Conservation (phyloP, 2,888 invertebrate species). For the Halictus quadricinctus region DNA sequence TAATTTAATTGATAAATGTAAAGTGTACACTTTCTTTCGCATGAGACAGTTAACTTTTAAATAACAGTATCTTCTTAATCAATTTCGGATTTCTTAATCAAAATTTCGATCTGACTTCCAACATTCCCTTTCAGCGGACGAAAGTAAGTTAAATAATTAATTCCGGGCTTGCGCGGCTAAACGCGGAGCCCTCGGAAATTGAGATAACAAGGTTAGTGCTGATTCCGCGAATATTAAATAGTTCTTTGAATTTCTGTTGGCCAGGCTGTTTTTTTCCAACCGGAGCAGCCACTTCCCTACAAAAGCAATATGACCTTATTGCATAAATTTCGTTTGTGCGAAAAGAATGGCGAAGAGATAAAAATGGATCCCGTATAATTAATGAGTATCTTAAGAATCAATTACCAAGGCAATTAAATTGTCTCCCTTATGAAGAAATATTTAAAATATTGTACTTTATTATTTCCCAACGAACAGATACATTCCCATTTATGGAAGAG, state of each 20-base stretch:
- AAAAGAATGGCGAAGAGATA: not conserved
- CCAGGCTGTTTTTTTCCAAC: constrained; percentile 7
- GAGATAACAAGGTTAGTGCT: constrained; percentile 22
- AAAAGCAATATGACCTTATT: constrained; percentile 4
- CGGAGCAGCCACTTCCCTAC: not conserved
- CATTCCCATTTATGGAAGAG: too few relatives aligned
- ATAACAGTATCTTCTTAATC: too few relatives aligned
- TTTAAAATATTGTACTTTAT: not conserved
- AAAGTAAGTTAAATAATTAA: constrained; percentile 14
- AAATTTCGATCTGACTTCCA: not conserved
- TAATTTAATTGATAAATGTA: not conserved
- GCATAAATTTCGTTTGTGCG: not conserved
- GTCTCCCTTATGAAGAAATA: not conserved
- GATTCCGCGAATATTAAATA: constrained; percentile 19
- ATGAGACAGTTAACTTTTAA: too few relatives aligned
- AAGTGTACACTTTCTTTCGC: too few relatives aligned
- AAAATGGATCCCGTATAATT: not conserved
- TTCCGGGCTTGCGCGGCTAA: not conserved
- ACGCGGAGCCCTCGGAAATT: constrained; percentile 12
- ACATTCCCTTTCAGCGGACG: not conserved
- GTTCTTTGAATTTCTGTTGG: constrained; percentile 21
- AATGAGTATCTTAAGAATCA: not conserved
- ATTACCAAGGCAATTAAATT: not conserved
- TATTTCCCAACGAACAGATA: not conserved
- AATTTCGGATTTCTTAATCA: not conserved